phyloP scores from a whole-genome alignment of 1,140 invertebrate species.

The Trachymyrmex cornetzi region DNA sequence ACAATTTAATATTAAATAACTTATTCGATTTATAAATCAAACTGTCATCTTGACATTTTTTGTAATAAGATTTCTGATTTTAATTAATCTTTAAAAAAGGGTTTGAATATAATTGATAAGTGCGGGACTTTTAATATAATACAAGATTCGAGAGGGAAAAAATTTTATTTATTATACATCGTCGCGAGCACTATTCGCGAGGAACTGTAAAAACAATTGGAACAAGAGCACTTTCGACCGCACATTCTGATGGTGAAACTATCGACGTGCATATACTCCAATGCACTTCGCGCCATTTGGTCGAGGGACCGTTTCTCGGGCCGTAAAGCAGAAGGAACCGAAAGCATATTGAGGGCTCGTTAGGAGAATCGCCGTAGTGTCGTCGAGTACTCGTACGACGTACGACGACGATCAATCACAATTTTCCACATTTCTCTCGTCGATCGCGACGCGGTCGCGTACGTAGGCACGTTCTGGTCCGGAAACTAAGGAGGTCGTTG shows the following conservation, averaged over 20 bases:
- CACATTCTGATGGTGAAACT: neutral
- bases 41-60: neutral
- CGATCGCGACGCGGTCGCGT: neutral
- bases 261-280: conserved; percentile 1
- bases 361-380: conserved; percentile 32
- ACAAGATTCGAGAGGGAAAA: neutral
- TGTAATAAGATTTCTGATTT: neutral
- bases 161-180: neutral
- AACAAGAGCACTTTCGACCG: neutral
- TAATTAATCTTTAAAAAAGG: neutral
- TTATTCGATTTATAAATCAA: neutral
- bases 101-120: neutral
- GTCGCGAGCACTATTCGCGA: neutral
- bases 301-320: conserved; percentile 48
- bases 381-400: conserved; percentile 51
- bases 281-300: conserved; percentile 48
- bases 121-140: neutral
- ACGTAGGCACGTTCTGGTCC: conserved; percentile 52
- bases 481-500: conserved; percentile 71
- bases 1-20: neutral
- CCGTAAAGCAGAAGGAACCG: neutral
- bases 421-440: conserved; percentile 62
- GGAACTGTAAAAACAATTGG: conserved; percentile 4
- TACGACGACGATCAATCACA: conserved; percentile 74
- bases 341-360: conserved; percentile 68